Conservation (phyloP, 2,113 vertebrate species). For the Microcebus jonahi region DNA sequence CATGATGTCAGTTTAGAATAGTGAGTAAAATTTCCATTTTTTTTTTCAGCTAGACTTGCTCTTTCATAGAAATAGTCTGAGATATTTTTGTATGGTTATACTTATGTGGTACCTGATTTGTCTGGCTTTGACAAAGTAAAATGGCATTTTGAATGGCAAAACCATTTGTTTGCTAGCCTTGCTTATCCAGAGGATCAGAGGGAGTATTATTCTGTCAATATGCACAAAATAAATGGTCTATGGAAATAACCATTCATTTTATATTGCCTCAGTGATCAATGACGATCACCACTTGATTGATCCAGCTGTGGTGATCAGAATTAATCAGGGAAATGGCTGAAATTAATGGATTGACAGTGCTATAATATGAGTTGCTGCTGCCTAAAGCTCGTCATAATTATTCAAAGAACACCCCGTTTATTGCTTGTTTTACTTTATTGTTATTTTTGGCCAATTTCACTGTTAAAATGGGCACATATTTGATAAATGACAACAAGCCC, state of each 20-base stretch:
- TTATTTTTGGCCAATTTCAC: slow-evolving; percentile 14
- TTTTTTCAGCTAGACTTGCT: background rate
- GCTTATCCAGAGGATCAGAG: slow-evolving; percentile 20
- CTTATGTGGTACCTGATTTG: background rate
- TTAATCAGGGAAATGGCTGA: slow-evolving; percentile 58
- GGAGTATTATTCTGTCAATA: background rate
- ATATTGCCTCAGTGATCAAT: slow-evolving; percentile 38
- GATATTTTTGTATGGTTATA: slow-evolving; percentile 20
- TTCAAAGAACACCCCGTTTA: slow-evolving; percentile 11
- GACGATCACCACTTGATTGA: slow-evolving; percentile 47
- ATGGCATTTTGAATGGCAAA: slow-evolving; percentile 24
- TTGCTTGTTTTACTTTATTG: slow-evolving; percentile 45
- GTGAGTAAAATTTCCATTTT: background rate
- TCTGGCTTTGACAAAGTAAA: slow-evolving; percentile 56
- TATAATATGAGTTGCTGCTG: background rate
- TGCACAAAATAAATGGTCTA: slow-evolving; percentile 48
- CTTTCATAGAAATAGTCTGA: background rate
- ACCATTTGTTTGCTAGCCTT: slow-evolving; percentile 43
- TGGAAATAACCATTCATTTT: slow-evolving; percentile 40
- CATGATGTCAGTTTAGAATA: background rate
- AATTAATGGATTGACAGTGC: slow-evolving; percentile 20
- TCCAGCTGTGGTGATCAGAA: slow-evolving; percentile 48
- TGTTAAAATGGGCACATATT: slow-evolving; percentile 40
- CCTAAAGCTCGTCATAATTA: slow-evolving; percentile 15
- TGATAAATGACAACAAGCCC: slow-evolving; percentile 57